These are phyloP conservation scores for Drosophila melanosoma DNA, from an alignment of 2,888 invertebrate genomes.

Conservation along the genomic window DNA sequence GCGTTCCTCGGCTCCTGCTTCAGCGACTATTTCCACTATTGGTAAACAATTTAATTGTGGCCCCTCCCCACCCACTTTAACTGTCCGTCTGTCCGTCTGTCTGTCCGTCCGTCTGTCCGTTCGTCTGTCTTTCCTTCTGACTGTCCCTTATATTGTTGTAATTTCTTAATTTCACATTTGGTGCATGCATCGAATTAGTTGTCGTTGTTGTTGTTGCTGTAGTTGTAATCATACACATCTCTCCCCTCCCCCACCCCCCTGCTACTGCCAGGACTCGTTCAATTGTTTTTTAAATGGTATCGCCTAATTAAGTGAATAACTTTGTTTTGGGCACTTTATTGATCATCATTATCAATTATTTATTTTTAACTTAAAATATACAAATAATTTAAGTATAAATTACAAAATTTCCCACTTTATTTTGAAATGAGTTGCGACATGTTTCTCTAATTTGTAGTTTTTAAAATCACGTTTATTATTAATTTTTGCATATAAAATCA, in stretches of 20 bases:
- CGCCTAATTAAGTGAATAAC: conserved; percentile 38
- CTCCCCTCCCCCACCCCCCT: background rate
- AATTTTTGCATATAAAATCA: no score
- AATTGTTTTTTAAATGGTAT: conserved; percentile 29
- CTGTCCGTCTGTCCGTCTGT: background rate
- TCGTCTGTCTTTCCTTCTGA: background rate
- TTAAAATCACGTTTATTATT: no score
- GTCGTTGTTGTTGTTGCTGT: conserved; percentile 15
- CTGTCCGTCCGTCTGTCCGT: no score
- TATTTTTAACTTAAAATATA: background rate
- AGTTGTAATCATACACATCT: conserved; percentile 25
- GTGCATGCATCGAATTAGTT: conserved; percentile 29
- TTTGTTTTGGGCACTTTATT: background rate
- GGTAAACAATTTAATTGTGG: conserved; percentile 61
- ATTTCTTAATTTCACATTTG: conserved; percentile 64
- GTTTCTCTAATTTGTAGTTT: no score
- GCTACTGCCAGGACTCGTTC: background rate
- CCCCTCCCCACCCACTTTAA: background rate
- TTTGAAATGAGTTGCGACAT: no score
- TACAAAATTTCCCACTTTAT: no score
- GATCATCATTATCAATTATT: background rate
- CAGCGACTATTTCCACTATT: conserved; percentile 30
- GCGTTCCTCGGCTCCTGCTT: conserved; percentile 5
- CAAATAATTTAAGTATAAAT: background rate
- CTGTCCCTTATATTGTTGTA: conserved; percentile 28